Base-by-base conservation (phyloP, 2,888 invertebrate species). In the Dusona sp. region DNA sequence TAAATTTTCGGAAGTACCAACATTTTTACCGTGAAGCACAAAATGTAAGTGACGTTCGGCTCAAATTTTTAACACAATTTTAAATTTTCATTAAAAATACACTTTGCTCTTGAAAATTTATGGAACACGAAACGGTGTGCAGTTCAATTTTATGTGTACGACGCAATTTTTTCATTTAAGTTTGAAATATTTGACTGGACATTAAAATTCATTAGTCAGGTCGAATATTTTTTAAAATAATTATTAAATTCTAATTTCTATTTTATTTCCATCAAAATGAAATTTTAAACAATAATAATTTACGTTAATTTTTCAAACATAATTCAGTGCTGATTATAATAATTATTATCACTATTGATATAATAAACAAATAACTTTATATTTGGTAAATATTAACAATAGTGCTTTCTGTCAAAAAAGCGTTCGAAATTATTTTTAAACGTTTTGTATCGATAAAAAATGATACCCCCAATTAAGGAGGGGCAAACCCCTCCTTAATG, bases 251-350 rank as follows among this genome's bases (percentile, higher is more conserved):
- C n/a, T n/a, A n/a, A n/a, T 19, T 51, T 51, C 6, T 51, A n/a
- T 51, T 51, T 51, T 19, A 48, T 48, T 48, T 48, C 16, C 16
- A 6, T n/a, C 6, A 51, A 19, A n/a, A n/a, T 51, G 1, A 3
- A 51, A 51, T 51, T 51, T 51, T 0, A 33, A 3, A 3, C 33
- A 33, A 33, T 33, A 38, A 38, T 38, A 9, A 38, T 16, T 45
- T 45, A 25, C 29, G 16, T 13, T 4, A 16, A 29, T 72, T 54
- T 51, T 48, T 29, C 51, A 0, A 22, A 54, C 4, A 51, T 13
- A 0, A 33, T 79, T 42, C 22, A 8, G 25, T 67, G 25, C 8
- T 3, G 54, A 78, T 67, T 70, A 92, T 33, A 33, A 33, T 33
- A 33, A 33, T 33, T 3, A 33, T 33, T 3, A 42, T 42, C 11